Conservation (phyloP, 2,113 vertebrate species). For the Ailurus styani region DNA sequence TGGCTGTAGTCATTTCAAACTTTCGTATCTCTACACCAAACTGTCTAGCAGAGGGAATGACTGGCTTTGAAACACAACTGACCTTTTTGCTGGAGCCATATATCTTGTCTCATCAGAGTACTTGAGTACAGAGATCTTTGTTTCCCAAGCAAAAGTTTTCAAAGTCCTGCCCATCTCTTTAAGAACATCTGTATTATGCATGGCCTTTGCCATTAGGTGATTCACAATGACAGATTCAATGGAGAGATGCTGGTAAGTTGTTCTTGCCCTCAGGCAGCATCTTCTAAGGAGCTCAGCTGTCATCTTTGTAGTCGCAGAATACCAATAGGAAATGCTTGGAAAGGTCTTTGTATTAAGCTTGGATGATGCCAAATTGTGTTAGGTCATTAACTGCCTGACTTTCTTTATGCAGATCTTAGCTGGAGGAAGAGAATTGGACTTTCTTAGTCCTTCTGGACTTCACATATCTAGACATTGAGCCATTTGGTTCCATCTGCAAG, state of each 20-base stretch:
- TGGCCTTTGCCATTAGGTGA: not conserved
- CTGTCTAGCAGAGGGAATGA: not conserved
- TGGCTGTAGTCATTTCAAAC: not conserved
- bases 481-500: not conserved
- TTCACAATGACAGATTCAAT: not conserved
- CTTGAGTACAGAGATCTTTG: not conserved
- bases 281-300: not conserved
- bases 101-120: not conserved
- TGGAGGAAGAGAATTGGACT: not conserved
- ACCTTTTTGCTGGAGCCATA: not conserved
- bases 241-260: not conserved
- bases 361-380: not conserved
- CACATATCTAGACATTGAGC: not conserved
- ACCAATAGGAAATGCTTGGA: not conserved
- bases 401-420: not conserved
- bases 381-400: not conserved
- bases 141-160: not conserved
- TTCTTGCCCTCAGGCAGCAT: not conserved
- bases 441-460: not conserved
- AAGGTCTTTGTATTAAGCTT: not conserved
- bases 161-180: not conserved
- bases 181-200: not conserved
- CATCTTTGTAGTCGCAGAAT: not conserved
- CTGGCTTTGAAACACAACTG: not conserved
- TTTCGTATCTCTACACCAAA: not conserved